Percentiles rank a stretch among this genome's conserved stretches.
Conservation (phyloP, 2,888 invertebrate genomes). For the Hirtodrosophila alboralis region DNA sequence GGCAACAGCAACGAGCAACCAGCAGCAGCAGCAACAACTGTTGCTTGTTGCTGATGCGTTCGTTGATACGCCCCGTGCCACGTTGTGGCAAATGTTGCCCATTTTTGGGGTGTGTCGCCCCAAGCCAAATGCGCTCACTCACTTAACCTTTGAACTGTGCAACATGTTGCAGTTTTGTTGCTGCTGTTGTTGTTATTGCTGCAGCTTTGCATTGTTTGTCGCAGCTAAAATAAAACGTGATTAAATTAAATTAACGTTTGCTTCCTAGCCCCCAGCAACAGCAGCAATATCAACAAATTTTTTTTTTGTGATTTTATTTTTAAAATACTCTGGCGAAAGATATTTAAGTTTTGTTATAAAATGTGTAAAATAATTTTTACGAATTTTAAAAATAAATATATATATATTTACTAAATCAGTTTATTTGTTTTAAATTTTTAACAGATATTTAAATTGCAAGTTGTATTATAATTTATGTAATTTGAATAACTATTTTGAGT, state of each 20-base stretch:
- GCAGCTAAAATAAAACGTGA: conserved; percentile 67
- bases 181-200: conserved; percentile 12
- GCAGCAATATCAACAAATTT: conserved; percentile 9
- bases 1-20: conserved; percentile 17
- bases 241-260: conserved; percentile 77
- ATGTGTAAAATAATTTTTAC: too few species aligned
- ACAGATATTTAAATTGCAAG: too few species aligned
- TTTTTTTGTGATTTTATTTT: conserved; percentile 14
- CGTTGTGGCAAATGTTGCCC: conserved; percentile 52
- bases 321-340: too few species aligned
- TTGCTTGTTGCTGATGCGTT: conserved; percentile 71
- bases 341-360: too few species aligned
- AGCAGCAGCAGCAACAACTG: conserved; percentile 50
- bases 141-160: conserved; percentile 78
- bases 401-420: too few species aligned
- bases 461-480: too few species aligned
- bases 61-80: conserved; percentile 63
- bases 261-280: conserved; percentile 63
- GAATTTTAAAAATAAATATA: too few species aligned
- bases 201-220: conserved; percentile 61
- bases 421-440: too few species aligned
- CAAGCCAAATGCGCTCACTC: conserved; percentile 76
- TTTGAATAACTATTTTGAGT: too few species aligned
- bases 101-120: conserved; percentile 72
- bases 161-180: conserved; percentile 42